phyloP scores from a whole-genome alignment of 2,113 vertebrate species.

The Coryphaenoides rupestris region DNA sequence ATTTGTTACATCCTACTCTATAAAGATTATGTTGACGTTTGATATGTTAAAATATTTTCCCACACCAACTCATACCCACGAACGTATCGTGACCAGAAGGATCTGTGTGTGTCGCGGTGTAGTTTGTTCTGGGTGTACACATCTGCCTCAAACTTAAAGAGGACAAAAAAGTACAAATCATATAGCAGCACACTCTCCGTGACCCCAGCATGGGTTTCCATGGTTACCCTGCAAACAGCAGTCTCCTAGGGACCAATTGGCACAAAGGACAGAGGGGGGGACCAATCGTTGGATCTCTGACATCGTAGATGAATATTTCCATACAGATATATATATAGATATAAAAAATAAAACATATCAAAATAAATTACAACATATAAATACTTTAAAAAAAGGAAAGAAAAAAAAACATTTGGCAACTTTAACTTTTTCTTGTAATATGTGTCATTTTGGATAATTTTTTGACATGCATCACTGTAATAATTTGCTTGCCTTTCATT shows the following conservation, averaged over 20 bases:
- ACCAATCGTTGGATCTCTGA: slow-evolving; percentile 54
- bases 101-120: no score
- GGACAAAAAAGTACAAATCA: slow-evolving; percentile 1
- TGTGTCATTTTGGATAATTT: slow-evolving; percentile 20
- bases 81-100: not conserved
- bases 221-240: slow-evolving; percentile 31
- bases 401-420: slow-evolving; percentile 69
- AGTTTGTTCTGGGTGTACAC: slow-evolving; percentile 6
- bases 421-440: slow-evolving; percentile 34
- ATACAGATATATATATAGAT: slow-evolving; percentile 55
- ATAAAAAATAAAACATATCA: slow-evolving; percentile 50
- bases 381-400: slow-evolving; percentile 38
- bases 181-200: slow-evolving; percentile 58
- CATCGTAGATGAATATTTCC: slow-evolving; percentile 46
- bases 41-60: slow-evolving; percentile 28
- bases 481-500: slow-evolving; percentile 21
- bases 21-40: slow-evolving; percentile 38
- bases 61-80: slow-evolving; percentile 3
- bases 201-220: slow-evolving; percentile 30
- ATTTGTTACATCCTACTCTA: slow-evolving; percentile 11
- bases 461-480: slow-evolving; percentile 24
- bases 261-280: slow-evolving; percentile 56
- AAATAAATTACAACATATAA: slow-evolving; percentile 73
- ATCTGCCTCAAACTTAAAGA: slow-evolving; percentile 1
- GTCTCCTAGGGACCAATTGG: slow-evolving; percentile 52